These are phyloP conservation scores for Cherax destructor DNA, from an alignment of 1,140 invertebrate species.

Conservation along the genomic window DNA sequence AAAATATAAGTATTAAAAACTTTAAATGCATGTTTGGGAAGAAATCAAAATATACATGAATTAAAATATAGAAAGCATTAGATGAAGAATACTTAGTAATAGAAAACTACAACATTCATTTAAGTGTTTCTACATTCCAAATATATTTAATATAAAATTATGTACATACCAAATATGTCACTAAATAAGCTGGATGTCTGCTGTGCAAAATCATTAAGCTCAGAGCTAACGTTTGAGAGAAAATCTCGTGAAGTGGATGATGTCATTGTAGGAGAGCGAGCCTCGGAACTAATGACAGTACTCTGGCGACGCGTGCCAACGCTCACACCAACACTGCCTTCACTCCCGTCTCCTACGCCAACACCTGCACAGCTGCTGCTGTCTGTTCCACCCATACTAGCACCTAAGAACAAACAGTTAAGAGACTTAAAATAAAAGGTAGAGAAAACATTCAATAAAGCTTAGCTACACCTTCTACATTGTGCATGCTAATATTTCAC, in stretches of 20 bases:
- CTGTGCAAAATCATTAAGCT: conserved; percentile 91
- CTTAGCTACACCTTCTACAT: too few relatives aligned
- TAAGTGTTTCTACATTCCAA: neutral
- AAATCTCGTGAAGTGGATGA: conserved; percentile 81
- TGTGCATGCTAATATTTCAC: too few relatives aligned
- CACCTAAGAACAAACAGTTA: neutral
- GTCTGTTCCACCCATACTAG: conserved; percentile 12
- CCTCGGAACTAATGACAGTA: conserved; percentile 41
- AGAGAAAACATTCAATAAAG: too few relatives aligned
- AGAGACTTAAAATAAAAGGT: neutral
- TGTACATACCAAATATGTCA: conserved; percentile 86
- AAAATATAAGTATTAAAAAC: too few relatives aligned
- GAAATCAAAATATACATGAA: neutral
- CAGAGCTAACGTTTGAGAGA: conserved; percentile 91
- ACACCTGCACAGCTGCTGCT: neutral
- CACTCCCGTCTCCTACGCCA: conserved; percentile 4
- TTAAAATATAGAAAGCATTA: neutral
- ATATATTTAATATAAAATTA: neutral
- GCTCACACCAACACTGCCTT: neutral
- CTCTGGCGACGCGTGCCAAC: conserved; percentile 11
- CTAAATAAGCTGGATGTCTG: conserved; percentile 94
- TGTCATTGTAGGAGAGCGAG: conserved; percentile 43
- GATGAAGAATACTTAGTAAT: neutral
- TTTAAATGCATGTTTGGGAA: neutral
- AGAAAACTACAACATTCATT: neutral